These are phyloP conservation scores for Microplitis manilae DNA, from an alignment of 2,888 invertebrate species.

Conservation along the genomic window DNA sequence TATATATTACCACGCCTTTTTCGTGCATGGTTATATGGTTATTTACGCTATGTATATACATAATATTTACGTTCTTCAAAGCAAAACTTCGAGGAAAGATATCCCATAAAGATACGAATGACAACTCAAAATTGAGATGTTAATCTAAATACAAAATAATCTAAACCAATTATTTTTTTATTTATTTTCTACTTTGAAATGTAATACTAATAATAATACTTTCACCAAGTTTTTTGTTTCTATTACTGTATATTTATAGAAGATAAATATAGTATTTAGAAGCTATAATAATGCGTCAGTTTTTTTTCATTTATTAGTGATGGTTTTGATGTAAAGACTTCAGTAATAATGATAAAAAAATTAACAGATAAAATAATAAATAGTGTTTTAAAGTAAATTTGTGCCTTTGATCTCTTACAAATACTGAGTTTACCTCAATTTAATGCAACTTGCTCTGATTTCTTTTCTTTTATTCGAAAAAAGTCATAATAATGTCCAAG, in stretches of 20 bases:
- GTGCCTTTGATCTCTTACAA: slow-evolving; percentile 12
- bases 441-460: slow-evolving; percentile 3
- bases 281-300: neutral
- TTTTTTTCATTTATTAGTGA: neutral
- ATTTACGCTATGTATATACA: no score
- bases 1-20: slow-evolving; percentile 29
- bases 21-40: slow-evolving; percentile 1
- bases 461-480: slow-evolving; percentile 45
- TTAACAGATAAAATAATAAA: neutral
- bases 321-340: neutral
- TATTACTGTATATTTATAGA: neutral
- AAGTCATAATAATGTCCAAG: neutral
- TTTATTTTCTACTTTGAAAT: neutral
- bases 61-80: slow-evolving; percentile 3
- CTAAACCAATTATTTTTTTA: neutral
- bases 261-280: neutral
- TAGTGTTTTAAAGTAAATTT: slow-evolving; percentile 2
- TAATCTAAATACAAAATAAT: neutral
- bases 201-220: neutral
- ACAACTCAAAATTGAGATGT: neutral
- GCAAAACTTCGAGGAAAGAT: neutral
- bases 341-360: neutral
- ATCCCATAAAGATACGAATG: neutral
- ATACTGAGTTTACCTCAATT: slow-evolving; percentile 18
- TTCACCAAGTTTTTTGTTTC: neutral